A percentile compares a stretch with the other conserved stretches of the same genome.
These are phyloP conservation scores for Labrus mixtus DNA, from an alignment of 2,113 vertebrate genomes.

Conservation along the genomic window DNA sequence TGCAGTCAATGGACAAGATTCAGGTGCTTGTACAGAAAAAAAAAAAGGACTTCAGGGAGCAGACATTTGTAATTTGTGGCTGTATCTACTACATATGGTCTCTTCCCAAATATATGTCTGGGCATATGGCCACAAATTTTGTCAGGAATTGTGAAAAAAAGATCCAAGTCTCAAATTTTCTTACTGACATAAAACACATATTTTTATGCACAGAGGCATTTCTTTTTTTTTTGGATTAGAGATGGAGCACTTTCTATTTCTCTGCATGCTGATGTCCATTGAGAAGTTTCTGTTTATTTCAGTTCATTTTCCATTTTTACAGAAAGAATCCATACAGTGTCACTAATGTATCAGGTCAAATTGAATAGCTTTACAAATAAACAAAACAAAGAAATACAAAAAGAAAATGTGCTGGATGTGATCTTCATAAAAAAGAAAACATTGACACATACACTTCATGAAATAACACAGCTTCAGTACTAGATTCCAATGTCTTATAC, in stretches of 20 bases:
- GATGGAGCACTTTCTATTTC: background rate
- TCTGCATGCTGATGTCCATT: slow-evolving; percentile 11
- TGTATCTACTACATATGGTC: slow-evolving; percentile 55
- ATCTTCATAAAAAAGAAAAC: slow-evolving; percentile 56
- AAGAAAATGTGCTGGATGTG: slow-evolving; percentile 66
- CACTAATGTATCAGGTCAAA: slow-evolving; percentile 41
- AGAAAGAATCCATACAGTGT: too few species aligned
- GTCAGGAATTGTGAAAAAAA: slow-evolving; percentile 5
- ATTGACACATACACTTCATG: slow-evolving; percentile 77
- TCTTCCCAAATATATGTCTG: slow-evolving; percentile 24
- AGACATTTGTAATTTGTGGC: slow-evolving; percentile 42
- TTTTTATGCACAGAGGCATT: slow-evolving; percentile 12
- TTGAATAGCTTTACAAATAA: slow-evolving; percentile 57
- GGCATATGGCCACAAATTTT: slow-evolving; percentile 19
- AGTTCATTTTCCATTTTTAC: background rate
- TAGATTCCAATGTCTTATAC: slow-evolving; percentile 87
- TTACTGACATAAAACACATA: slow-evolving; percentile 18
- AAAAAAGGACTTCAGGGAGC: slow-evolving; percentile 18
- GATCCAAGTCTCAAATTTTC: slow-evolving; percentile 1
- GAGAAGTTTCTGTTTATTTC: slow-evolving; percentile 4
- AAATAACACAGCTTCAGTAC: slow-evolving; percentile 84
- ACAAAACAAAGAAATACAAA: slow-evolving; percentile 37
- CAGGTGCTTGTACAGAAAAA: slow-evolving; percentile 30
- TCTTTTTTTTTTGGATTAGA: background rate
- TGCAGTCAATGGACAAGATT: slow-evolving; percentile 69